These are phyloP conservation scores for Epizoanthus illoricatus DNA, from an alignment of 92 coral and sea anemone genomes.

Conservation along the genomic window DNA sequence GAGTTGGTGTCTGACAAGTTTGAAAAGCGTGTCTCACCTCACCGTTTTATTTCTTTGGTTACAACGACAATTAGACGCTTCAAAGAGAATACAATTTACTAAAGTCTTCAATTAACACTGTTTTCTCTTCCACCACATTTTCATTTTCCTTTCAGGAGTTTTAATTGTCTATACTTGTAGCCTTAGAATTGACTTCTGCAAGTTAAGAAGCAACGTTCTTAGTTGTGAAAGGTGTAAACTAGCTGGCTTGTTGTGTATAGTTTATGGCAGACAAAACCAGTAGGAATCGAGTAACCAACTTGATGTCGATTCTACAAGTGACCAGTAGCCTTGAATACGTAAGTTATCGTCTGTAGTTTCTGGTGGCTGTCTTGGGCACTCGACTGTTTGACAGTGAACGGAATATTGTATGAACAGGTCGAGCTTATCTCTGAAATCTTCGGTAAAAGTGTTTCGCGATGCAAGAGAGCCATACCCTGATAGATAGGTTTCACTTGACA, in stretches of 20 bases:
- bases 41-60: conserved; percentile 69
- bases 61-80: conserved; percentile 65
- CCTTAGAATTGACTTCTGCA: not conserved
- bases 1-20: conserved; percentile 22
- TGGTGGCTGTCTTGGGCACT: conserved; percentile 28
- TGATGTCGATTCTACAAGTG: conserved; percentile 2
- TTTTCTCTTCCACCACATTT: conserved; percentile 19
- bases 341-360: not conserved
- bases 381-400: conserved; percentile 10
- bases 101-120: conserved; percentile 57
- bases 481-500: conserved; percentile 38
- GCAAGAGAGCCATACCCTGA: not conserved
- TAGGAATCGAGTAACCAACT: not conserved
- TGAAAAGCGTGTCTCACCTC: conserved; percentile 45
- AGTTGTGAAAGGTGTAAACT: not conserved
- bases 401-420: not conserved
- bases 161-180: not conserved
- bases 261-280: not conserved
- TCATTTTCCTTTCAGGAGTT: not conserved
- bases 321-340: conserved; percentile 27
- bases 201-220: not conserved
- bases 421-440: conserved; percentile 19
- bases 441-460: not conserved
- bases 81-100: conserved; percentile 55
- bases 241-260: not conserved